Percentiles rank a stretch among this genome's conserved stretches.
Evolutionary conservation across 2,888 invertebrate genomes (phyloP).

Genomic region (Tenthredo mesomela): DNA sequence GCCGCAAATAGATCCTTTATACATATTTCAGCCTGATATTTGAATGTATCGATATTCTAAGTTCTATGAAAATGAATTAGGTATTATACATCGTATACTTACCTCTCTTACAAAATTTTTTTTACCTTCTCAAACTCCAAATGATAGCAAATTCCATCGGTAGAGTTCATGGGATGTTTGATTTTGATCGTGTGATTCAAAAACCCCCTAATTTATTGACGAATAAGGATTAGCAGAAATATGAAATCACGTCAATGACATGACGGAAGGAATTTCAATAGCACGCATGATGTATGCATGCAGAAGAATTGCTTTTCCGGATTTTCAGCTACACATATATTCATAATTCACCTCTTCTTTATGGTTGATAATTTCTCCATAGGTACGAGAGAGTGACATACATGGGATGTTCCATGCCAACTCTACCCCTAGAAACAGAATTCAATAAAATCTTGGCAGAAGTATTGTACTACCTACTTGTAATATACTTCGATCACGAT

Average conservation of each 20-base stretch:
- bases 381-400: background rate
- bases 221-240: background rate
- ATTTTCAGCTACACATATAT: background rate
- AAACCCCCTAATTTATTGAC: background rate
- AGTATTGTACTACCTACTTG: background rate
- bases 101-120: background rate
- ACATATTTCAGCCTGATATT: background rate
- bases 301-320: conserved; percentile 4
- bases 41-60: background rate
- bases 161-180: background rate
- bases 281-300: background rate
- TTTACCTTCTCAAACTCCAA: background rate
- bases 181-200: background rate
- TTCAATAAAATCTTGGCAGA: background rate
- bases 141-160: background rate
- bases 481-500: background rate
- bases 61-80: background rate
- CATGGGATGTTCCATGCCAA: background rate
- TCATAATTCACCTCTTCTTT: background rate
- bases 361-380: background rate
- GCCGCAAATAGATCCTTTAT: background rate
- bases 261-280: conserved; percentile 7
- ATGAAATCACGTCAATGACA: background rate
- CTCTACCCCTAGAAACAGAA: background rate
- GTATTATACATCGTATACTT: background rate